These are phyloP conservation scores for Erythrocebus patas DNA, from an alignment of 2,113 vertebrate species.

Conservation along the genomic window DNA sequence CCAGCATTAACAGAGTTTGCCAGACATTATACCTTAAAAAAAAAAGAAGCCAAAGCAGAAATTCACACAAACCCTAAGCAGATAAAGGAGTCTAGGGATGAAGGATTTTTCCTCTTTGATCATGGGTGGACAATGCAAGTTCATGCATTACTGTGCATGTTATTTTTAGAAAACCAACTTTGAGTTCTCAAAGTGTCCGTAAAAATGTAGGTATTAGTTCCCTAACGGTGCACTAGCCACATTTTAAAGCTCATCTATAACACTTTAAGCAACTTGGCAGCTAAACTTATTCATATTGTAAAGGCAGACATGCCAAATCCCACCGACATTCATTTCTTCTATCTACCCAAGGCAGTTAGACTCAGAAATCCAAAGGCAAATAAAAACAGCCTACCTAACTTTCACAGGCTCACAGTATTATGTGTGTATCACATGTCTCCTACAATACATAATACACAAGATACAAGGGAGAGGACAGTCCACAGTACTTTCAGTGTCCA, in stretches of 20 bases:
- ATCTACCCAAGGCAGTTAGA: not conserved
- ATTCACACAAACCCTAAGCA: not conserved
- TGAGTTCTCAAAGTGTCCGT: not conserved
- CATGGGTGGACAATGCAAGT: not conserved
- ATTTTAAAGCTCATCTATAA: not conserved
- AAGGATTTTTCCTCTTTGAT: not conserved
- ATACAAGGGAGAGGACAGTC: not conserved
- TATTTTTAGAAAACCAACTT: not conserved
- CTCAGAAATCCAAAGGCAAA: not conserved
- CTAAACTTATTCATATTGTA: not conserved
- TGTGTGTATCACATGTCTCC: accelerated
- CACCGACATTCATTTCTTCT: not conserved
- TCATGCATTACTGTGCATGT: not conserved
- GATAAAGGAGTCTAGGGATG: not conserved
- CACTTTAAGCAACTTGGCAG: not conserved
- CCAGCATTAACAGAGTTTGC: not conserved
- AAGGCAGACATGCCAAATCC: not conserved
- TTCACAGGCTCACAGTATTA: accelerated
- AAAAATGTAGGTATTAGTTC: not conserved
- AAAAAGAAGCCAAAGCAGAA: not conserved
- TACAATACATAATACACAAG: accelerated
- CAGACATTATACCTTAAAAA: not conserved
- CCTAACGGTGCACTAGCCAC: not conserved
- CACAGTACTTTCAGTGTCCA: not conserved
- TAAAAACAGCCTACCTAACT: not conserved